Evolutionary conservation across 2,888 invertebrate genomes (phyloP).

Genomic region (Chrysolina americana): DNA sequence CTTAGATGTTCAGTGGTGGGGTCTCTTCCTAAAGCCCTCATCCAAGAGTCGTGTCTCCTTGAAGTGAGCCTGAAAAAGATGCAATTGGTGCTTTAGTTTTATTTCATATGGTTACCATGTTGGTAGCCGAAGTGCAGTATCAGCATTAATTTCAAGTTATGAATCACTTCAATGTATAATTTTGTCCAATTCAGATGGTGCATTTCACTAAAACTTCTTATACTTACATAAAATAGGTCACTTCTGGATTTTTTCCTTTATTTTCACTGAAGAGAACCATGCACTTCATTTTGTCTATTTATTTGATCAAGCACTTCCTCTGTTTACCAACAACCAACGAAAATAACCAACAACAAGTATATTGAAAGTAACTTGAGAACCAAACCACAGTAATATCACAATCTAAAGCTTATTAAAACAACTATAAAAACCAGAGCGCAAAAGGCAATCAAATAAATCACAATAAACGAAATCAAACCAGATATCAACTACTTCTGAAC

Average conservation of each 20-base stretch:
- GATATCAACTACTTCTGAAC: not conserved
- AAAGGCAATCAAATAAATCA: not conserved
- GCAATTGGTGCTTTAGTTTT: not conserved
- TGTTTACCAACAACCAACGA: not conserved
- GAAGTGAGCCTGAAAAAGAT: slow-evolving; percentile 11
- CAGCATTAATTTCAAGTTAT: not conserved
- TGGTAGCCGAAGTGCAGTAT: not conserved
- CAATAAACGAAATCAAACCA: not conserved
- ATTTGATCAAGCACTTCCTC: not conserved
- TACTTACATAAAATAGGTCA: slow-evolving; percentile 21
- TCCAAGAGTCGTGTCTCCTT: slow-evolving; percentile 8
- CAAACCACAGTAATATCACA: not conserved
- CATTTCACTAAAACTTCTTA: not conserved
- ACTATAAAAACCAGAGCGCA: not conserved
- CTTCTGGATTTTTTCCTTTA: not conserved
- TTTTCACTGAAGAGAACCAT: too few relatives aligned
- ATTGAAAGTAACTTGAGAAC: not conserved
- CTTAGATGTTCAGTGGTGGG: slow-evolving; percentile 7
- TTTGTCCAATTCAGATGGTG: not conserved
- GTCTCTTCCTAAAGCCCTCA: slow-evolving; percentile 14
- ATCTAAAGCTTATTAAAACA: not conserved
- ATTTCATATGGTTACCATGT: not conserved
- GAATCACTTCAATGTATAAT: not conserved
- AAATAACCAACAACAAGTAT: not conserved
- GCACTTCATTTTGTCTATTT: not conserved